Percentiles rank a stretch among this genome's conserved stretches.
Conservation (phyloP, 2,888 invertebrate genomes). For the Priocnemis perturbator region DNA sequence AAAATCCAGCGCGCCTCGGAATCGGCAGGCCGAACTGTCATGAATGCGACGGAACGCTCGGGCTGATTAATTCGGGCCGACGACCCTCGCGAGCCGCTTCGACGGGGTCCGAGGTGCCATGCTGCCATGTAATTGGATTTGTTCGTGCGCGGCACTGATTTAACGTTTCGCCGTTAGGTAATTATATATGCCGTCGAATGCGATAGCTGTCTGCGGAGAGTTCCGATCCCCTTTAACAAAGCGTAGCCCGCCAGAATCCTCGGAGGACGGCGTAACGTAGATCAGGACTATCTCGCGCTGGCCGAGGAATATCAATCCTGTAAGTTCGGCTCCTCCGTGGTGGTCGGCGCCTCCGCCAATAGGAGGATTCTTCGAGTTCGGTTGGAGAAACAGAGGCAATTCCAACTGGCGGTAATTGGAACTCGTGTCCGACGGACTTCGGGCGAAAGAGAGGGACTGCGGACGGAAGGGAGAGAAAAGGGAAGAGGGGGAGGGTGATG, state of each 20-base stretch:
- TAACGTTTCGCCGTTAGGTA: no score
- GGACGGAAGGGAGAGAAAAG: not conserved
- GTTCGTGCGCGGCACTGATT: no score
- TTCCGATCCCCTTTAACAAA: conserved; percentile 19
- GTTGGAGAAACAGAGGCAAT: conserved; percentile 61
- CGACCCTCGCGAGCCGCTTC: no score
- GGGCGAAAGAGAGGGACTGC: not conserved
- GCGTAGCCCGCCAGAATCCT: conserved; percentile 12
- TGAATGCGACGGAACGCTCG: no score
- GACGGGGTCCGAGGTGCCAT: no score
- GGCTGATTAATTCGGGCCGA: no score
- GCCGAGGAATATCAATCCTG: conserved; percentile 47
- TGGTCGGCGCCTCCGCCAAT: conserved; percentile 24
- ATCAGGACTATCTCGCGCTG: conserved; percentile 21
- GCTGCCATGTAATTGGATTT: no score
- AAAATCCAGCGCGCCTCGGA: no score
- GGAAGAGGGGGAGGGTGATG: no score
- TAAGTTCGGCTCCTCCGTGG: conserved; percentile 26
- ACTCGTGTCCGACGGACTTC: conserved; percentile 56
- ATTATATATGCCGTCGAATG: not conserved
- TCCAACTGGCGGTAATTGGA: conserved; percentile 62
- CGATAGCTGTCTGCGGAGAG: conserved; percentile 3
- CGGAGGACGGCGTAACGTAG: conserved; percentile 21
- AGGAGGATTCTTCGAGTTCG: conserved; percentile 55
- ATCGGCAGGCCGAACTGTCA: no score